Evolutionary conservation across 2,113 vertebrate genomes (phyloP), one percentile per base, ranked within the genome.

Genomic region (Pluvianellus socialis): DNA sequence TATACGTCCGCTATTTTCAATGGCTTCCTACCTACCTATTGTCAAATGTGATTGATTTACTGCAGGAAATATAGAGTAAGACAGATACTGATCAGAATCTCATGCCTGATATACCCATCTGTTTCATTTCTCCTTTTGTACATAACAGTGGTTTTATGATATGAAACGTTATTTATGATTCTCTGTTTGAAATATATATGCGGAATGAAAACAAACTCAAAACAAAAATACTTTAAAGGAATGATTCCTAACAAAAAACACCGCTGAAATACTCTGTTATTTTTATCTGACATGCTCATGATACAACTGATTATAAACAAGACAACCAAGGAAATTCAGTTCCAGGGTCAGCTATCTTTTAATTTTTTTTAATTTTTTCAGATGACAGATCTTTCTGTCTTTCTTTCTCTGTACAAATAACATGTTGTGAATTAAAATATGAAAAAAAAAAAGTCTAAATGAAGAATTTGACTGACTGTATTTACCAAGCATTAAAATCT

Each of bases 241-340:
- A 86, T 91, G 21, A 79, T 52, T 95, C 21, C 73, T 91, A 91
- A 66, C 26, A 88, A 90, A 94, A 80, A 7, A 2, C 0, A 38
- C 38, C 38, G n/a, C 5, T 68, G n/a, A 93, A 95, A 73, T 77
- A 90, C 80, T 95, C 0, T 17, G 21, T 75, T 68, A 73, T 71
- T 97, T 96, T 96, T 94, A 44, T 86, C 79, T 88, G 79, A 33
- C 42, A 53, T 79, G 49, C 16, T 88, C 14, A 47, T 79, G 56
- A 65, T 47, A 63, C 12, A 88, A 87, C 82, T 94, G 75, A 94
- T 91, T 72, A 67, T 52, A 70, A 95, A 33, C 42, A 71, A 88
- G 53, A 44, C n/a, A 96, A 86, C 30, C 18, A 90, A 92, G 33
- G 42, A 88, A 94, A 84, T 72, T 84, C 63, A 61, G 42, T 92